Evolutionary conservation across 2,113 vertebrate genomes (phyloP).

Genomic region (Muscicapa adusta): DNA sequence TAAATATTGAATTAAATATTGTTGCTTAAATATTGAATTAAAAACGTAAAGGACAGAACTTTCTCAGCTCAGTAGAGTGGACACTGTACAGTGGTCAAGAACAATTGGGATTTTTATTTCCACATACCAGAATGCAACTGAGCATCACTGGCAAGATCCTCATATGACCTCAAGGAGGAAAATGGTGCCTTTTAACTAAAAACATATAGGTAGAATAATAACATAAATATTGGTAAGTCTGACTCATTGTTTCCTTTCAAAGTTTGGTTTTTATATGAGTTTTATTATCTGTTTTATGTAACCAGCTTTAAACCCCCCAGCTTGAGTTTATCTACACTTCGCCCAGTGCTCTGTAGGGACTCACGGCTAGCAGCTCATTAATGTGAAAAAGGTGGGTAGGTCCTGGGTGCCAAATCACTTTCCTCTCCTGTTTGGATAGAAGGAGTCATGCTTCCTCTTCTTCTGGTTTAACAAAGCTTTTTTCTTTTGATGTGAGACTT

Average conservation of each 20-base stretch:
- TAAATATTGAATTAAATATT: background rate
- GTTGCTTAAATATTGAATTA: background rate
- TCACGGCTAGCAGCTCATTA: background rate
- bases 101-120: background rate
- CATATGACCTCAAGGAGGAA: background rate
- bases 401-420: background rate
- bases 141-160: background rate
- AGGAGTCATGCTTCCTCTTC: background rate
- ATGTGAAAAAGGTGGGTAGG: accelerated
- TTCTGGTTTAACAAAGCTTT: background rate
- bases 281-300: background rate
- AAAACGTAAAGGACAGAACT: background rate
- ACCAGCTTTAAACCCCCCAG: background rate
- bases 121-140: background rate
- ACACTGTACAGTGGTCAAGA: background rate
- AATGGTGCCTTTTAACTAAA: background rate
- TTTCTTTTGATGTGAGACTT: background rate
- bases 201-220: background rate
- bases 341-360: background rate
- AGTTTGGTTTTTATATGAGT: background rate
- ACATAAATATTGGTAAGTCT: background rate
- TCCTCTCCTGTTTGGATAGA: background rate
- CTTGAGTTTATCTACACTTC: background rate
- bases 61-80: background rate
- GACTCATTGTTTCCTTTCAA: background rate